Evolutionary conservation across 1,140 invertebrate genomes (phyloP).

Genomic region (Pseudomyrmex dendroicus): DNA sequence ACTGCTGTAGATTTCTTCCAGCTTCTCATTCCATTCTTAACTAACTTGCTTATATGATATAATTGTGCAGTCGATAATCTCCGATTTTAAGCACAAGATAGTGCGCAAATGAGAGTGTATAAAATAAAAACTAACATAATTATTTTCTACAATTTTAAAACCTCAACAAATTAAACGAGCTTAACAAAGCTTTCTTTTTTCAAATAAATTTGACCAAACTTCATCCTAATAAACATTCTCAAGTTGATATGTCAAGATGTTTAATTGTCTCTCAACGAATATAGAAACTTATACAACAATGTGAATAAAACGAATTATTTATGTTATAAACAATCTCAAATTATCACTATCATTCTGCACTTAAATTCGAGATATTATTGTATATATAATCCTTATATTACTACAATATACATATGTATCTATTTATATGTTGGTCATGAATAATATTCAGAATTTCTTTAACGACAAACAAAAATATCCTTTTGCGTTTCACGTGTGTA

Average conservation of each 20-base stretch:
- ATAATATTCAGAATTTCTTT: conserved; percentile 29
- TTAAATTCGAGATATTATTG: conserved; percentile 73
- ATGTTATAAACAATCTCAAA: neutral
- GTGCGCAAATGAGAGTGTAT: conserved; percentile 26
- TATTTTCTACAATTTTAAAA: neutral
- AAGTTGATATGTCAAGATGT: neutral
- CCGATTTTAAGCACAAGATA: conserved; percentile 74
- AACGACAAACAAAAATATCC: conserved; percentile 2
- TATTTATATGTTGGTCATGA: conserved; percentile 19
- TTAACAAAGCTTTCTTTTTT: too few relatives aligned
- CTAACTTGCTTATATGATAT: conserved; percentile 75
- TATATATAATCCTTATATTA: conserved; percentile 64
- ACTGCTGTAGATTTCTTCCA: conserved; percentile 45
- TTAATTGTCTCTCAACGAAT: neutral
- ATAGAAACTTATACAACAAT: neutral
- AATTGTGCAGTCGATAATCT: conserved; percentile 76
- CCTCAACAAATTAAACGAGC: neutral
- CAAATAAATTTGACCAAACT: neutral
- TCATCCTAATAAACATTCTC: neutral
- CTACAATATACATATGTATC: conserved; percentile 40
- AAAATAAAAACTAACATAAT: neutral
- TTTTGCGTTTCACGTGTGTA: neutral
- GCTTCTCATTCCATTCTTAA: conserved; percentile 63
- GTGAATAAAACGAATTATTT: neutral
- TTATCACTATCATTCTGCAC: conserved; percentile 68